These are phyloP conservation scores for Knipowitschia caucasica DNA, from an alignment of 2,797 vertebrate species.

Conservation along the genomic window DNA sequence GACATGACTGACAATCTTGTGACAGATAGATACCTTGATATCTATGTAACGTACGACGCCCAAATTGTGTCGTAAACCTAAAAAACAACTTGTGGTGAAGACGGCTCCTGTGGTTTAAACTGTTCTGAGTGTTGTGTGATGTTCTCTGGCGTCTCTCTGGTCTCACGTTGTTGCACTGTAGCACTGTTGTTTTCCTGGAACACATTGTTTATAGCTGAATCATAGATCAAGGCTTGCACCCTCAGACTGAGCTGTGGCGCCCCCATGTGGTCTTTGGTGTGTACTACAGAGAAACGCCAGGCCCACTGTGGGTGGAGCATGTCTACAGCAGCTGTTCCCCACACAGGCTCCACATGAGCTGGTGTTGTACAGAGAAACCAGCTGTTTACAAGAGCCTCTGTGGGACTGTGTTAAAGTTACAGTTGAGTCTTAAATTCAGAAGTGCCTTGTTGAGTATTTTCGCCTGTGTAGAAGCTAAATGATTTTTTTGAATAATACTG, in stretches of 20 bases:
- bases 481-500: slow-evolving; percentile 3
- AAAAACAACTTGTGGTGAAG: no score
- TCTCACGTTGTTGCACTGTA: slow-evolving; percentile 18
- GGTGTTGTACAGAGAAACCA: slow-evolving; percentile 98
- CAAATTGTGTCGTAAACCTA: no score
- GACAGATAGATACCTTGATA: no score
- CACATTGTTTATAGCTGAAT: background rate
- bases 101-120: no score
- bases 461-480: background rate
- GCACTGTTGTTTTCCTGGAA: slow-evolving; percentile 3
- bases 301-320: slow-evolving; percentile 57
- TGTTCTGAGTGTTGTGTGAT: background rate
- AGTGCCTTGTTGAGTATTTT: slow-evolving; percentile 68
- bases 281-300: slow-evolving; percentile 76
- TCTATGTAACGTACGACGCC: background rate
- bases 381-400: slow-evolving; percentile 84
- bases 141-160: slow-evolving; percentile 23
- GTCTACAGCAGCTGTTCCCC: slow-evolving; percentile 58
- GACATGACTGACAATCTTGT: no score
- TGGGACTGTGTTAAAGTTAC: slow-evolving; percentile 10
- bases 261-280: slow-evolving; percentile 64
- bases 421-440: slow-evolving; percentile 47
- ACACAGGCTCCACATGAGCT: slow-evolving; percentile 69
- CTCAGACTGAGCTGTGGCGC: no score
- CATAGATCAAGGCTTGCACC: slow-evolving; percentile 15